phyloP scores from a whole-genome alignment of 2,888 invertebrate genomes.

The Eledone cirrhosa region DNA sequence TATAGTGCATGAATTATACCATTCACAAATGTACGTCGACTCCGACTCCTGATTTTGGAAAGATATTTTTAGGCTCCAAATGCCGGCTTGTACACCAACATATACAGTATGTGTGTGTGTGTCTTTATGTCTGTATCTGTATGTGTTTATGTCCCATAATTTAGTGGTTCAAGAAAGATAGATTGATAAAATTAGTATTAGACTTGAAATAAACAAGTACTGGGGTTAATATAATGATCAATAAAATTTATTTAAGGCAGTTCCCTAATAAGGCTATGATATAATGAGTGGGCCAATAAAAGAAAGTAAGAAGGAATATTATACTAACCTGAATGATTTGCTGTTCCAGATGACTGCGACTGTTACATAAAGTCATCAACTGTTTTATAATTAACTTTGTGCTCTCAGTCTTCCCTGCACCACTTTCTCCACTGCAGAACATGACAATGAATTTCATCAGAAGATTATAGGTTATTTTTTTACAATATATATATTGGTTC shows the following conservation, averaged over 20 bases:
- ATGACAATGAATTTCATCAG: not conserved
- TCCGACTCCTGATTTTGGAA: not conserved
- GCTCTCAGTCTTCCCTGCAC: slow-evolving; percentile 65
- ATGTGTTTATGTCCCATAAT: not conserved
- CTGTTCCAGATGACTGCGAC: slow-evolving; percentile 62
- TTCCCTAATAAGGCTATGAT: too few relatives aligned
- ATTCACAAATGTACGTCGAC: too few relatives aligned
- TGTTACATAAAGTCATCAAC: slow-evolving; percentile 59
- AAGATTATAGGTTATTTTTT: too few relatives aligned
- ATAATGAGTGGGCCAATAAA: too few relatives aligned
- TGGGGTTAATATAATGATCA: too few relatives aligned
- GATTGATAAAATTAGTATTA: too few relatives aligned
- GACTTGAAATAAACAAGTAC: too few relatives aligned
- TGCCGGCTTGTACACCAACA: not conserved
- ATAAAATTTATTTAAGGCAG: too few relatives aligned
- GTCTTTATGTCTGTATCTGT: not conserved
- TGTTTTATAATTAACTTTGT: slow-evolving; percentile 65
- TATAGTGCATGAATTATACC: too few relatives aligned
- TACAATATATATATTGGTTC: too few relatives aligned
- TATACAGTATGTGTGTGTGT: not conserved
- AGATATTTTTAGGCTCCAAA: not conserved
- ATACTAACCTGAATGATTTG: slow-evolving; percentile 61
- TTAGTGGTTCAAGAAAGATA: too few relatives aligned
- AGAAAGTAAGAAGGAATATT: too few relatives aligned
- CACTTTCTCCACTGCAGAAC: slow-evolving; percentile 62